Conservation (phyloP, 2,797 vertebrate species). For the Morus bassanus region DNA sequence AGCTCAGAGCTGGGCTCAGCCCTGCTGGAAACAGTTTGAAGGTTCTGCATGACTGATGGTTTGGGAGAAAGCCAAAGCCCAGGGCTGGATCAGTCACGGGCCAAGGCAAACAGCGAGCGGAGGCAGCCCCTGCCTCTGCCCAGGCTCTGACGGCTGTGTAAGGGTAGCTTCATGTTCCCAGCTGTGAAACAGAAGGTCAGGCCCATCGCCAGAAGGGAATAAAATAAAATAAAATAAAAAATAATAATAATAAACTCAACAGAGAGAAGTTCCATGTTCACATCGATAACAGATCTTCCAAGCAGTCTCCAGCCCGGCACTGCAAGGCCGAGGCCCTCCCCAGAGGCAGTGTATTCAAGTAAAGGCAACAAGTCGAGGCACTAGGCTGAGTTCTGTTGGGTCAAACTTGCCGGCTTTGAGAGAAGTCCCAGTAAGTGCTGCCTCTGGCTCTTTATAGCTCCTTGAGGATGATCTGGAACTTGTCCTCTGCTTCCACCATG, state of each 20-base stretch:
- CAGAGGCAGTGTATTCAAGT: conserved; percentile 45
- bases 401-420: not conserved
- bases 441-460: conserved; percentile 81
- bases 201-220: not conserved
- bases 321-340: not conserved
- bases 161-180: not conserved
- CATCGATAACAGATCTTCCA: conserved; percentile 9
- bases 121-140: not conserved
- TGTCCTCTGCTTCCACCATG: conserved; percentile 82
- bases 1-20: not conserved
- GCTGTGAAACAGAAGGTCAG: not conserved
- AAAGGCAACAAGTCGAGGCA: conserved; percentile 17
- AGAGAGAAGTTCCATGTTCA: conserved; percentile 41
- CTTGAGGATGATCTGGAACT: conserved; percentile 89
- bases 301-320: not conserved
- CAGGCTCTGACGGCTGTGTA: not conserved
- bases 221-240: conserved; percentile 29
- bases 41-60: not conserved
- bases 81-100: not conserved
- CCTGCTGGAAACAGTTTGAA: not conserved
- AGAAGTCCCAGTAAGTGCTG: conserved; percentile 7
- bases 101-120: not conserved
- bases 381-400: conserved; percentile 8
- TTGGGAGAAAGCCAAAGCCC: not conserved
- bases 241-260: not conserved